Evolutionary conservation across 2,797 vertebrate genomes (phyloP).

Genomic region (Premnoplex brunnescens): DNA sequence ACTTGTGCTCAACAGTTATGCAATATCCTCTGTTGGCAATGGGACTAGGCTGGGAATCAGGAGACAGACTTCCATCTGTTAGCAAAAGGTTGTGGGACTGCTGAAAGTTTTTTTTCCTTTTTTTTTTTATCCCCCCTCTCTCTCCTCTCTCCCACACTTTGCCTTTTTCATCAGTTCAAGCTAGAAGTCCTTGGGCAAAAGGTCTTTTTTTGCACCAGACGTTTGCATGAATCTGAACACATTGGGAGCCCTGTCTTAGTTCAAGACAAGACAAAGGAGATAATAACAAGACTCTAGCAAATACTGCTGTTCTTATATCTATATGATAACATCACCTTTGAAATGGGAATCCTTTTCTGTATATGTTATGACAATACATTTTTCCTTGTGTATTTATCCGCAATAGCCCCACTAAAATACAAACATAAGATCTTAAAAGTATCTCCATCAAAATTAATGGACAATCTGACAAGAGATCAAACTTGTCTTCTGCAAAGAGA

Average conservation of each 20-base stretch:
- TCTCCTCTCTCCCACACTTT: background rate
- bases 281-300: conserved; percentile 35
- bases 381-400: background rate
- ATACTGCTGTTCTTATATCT: conserved; percentile 4
- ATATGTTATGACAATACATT: background rate
- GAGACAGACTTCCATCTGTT: conserved; percentile 13
- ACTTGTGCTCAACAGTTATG: background rate
- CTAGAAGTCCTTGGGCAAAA: conserved; percentile 37
- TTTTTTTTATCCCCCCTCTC: rapidly evolving
- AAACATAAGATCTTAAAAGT: background rate
- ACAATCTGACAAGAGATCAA: conserved; percentile 56
- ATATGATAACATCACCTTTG: conserved; percentile 7
- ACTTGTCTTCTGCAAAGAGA: conserved; percentile 1
- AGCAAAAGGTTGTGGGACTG: background rate
- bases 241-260: conserved; percentile 6
- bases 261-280: conserved; percentile 48
- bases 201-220: conserved; percentile 31
- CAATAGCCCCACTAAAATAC: background rate
- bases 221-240: conserved; percentile 47
- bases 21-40: background rate
- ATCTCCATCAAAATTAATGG: conserved; percentile 61
- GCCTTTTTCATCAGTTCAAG: conserved; percentile 2
- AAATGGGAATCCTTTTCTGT: conserved; percentile 13
- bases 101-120: background rate
- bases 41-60: background rate